Conservation (phyloP, 2,113 vertebrate genomes). For the Pachypanchax playfairii region DNA sequence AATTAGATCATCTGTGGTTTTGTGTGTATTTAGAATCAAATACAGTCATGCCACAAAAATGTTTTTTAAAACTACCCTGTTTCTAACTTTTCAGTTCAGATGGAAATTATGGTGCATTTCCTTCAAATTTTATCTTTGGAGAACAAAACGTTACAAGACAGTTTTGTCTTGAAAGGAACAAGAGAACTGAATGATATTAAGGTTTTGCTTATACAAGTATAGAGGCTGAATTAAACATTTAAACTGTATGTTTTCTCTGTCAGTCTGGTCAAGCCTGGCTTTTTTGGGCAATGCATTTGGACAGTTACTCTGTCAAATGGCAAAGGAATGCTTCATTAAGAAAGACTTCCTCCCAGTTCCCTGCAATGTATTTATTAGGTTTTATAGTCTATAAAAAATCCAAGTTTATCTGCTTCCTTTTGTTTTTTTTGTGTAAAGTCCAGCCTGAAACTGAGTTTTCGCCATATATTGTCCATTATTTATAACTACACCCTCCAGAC, state of each 20-base stretch:
- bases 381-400: constrained; percentile 16
- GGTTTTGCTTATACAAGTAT: constrained; percentile 9
- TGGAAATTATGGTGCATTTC: constrained; percentile 18
- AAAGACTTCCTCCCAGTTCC: constrained; percentile 21
- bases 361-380: constrained; percentile 22
- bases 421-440: constrained; percentile 7
- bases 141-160: not conserved
- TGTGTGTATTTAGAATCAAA: constrained; percentile 33
- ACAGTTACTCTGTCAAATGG: constrained; percentile 36
- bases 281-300: constrained; percentile 59
- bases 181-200: constrained; percentile 3
- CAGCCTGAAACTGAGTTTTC: not conserved
- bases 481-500: constrained; percentile 21
- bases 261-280: constrained; percentile 18
- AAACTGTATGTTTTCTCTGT: constrained; percentile 28
- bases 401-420: not conserved
- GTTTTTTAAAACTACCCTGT: constrained; percentile 12
- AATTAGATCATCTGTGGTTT: constrained; percentile 29
- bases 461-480: constrained; percentile 19
- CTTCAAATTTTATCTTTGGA: not conserved
- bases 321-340: constrained; percentile 40
- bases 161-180: not conserved
- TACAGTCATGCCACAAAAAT: constrained; percentile 4
- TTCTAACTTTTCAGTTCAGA: not conserved
- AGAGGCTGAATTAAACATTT: constrained; percentile 22